Conservation (phyloP, 2,113 vertebrate genomes). For the Callospermophilus lateralis region DNA sequence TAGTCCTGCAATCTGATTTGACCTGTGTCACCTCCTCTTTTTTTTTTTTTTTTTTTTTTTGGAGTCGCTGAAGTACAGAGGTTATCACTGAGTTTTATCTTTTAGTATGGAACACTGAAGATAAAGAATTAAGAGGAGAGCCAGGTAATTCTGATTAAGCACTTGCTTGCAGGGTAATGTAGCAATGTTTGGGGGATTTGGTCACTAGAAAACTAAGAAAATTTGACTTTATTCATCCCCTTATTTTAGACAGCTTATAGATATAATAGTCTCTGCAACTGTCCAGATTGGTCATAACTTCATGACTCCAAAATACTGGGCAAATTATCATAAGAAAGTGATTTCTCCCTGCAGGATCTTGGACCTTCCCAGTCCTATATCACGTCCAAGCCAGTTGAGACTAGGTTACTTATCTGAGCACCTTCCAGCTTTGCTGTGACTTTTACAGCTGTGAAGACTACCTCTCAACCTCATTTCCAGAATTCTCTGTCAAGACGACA, state of each 20-base stretch:
- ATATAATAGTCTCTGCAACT: neutral
- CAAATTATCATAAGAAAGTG: neutral
- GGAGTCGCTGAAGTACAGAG: neutral
- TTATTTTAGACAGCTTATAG: neutral
- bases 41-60: too few species aligned
- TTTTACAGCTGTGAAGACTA: neutral
- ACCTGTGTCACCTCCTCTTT: neutral
- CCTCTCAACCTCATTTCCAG: neutral
- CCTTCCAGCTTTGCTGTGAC: neutral
- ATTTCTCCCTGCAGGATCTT: neutral
- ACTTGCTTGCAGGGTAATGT: neutral
- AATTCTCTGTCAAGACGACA: neutral
- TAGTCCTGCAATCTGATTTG: neutral
- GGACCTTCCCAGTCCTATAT: neutral
- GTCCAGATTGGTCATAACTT: neutral
- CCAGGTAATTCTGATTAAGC: neutral
- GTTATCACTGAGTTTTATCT: neutral
- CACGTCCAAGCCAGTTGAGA: neutral
- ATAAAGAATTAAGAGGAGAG: neutral
- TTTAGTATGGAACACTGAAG: neutral
- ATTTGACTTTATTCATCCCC: neutral
- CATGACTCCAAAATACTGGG: neutral
- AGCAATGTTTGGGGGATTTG: neutral
- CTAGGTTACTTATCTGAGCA: neutral
- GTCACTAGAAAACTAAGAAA: neutral